Evolutionary conservation across 2,113 vertebrate species (phyloP).

Genomic region (Cichladusa arquata): DNA sequence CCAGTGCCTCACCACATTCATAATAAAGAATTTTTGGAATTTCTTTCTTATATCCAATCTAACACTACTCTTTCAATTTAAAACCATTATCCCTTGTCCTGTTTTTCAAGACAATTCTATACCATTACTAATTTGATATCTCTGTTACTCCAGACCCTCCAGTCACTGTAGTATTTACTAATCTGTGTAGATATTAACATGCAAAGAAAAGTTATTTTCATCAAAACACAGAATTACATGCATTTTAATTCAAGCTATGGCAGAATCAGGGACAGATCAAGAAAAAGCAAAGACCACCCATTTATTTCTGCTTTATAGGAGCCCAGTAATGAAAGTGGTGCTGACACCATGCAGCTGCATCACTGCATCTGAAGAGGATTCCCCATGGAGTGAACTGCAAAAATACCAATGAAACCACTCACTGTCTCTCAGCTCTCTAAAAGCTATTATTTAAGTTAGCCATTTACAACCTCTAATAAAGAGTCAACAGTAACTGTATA

Average conservation of each 20-base stretch:
- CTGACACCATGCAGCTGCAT: rapidly evolving
- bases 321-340: neutral
- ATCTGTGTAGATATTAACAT: neutral
- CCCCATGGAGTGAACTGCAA: neutral
- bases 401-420: neutral
- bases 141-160: neutral
- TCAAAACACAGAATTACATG: neutral
- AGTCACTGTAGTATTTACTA: neutral
- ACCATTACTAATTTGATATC: neutral
- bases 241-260: neutral
- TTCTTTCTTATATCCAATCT: neutral
- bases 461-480: neutral
- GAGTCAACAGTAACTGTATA: neutral
- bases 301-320: neutral
- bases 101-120: neutral
- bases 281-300: neutral
- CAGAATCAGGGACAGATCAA: neutral
- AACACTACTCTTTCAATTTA: neutral
- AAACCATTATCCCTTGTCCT: neutral
- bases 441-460: neutral
- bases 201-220: neutral
- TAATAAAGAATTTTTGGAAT: neutral
- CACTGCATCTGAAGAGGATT: neutral
- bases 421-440: neutral
- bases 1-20: neutral